Conservation (phyloP, 2,113 vertebrate genomes). For the Strix aluco region DNA sequence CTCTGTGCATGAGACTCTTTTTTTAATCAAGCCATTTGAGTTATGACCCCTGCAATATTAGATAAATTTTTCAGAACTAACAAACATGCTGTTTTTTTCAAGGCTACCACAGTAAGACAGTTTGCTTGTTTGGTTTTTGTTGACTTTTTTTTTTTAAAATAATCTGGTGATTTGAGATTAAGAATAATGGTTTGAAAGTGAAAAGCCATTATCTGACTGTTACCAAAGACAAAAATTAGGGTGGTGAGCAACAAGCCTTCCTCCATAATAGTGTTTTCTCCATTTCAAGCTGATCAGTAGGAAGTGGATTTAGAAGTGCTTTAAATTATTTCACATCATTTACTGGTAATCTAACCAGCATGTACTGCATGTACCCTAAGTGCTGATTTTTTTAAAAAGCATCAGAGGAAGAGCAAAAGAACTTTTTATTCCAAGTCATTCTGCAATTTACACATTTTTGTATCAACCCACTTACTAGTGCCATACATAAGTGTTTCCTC, state of each 20-base stretch:
- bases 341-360: conserved; percentile 59
- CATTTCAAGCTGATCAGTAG: conserved; percentile 52
- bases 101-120: neutral
- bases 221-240: conserved; percentile 31
- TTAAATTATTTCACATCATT: conserved; percentile 59
- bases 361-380: conserved; percentile 49
- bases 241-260: conserved; percentile 27
- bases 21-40: conserved; percentile 17
- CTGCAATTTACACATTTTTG: conserved; percentile 73
- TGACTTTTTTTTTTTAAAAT: neutral
- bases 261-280: conserved; percentile 35
- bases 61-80: neutral
- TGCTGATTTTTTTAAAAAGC: conserved; percentile 36
- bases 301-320: conserved; percentile 53
- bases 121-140: neutral
- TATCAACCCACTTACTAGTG: conserved; percentile 73
- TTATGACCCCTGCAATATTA: conserved; percentile 4
- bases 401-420: conserved; percentile 66
- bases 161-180: neutral
- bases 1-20: neutral
- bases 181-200: conserved; percentile 6
- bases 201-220: conserved; percentile 11
- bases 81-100: neutral
- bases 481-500: conserved; percentile 76
- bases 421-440: conserved; percentile 70